These are phyloP conservation scores for Aviceda subcristata DNA, from an alignment of 2,113 vertebrate genomes.

Conservation along the genomic window DNA sequence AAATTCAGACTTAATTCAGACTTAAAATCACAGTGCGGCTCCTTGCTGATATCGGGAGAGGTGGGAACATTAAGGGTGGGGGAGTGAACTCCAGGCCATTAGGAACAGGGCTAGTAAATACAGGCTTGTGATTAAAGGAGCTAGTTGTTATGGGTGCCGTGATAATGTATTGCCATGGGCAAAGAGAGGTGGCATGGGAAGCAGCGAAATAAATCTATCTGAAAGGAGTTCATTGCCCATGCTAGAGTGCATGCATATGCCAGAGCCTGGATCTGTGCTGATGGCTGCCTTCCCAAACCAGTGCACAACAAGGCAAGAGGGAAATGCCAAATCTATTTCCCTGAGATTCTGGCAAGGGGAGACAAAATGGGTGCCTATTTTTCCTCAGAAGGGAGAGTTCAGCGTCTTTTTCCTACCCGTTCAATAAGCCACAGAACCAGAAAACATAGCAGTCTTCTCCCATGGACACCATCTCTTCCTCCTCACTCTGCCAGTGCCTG, in stretches of 20 bases:
- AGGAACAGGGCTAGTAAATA: background rate
- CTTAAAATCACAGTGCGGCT: background rate
- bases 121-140: background rate
- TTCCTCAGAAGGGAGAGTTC: background rate
- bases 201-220: background rate
- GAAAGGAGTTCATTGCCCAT: background rate
- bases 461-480: background rate
- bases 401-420: background rate
- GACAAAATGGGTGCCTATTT: background rate
- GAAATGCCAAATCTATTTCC: background rate
- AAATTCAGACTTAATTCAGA: background rate
- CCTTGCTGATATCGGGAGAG: background rate
- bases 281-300: slow-evolving; percentile 10
- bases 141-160: background rate
- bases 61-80: background rate
- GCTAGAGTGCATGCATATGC: background rate
- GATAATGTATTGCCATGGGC: background rate
- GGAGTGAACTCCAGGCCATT: background rate
- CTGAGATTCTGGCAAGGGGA: background rate
- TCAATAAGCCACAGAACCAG: background rate
- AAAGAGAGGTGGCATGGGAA: background rate
- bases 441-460: background rate
- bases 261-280: background rate
- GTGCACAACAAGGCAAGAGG: background rate
- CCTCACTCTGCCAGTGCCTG: background rate